phyloP scores from a whole-genome alignment of 2,797 vertebrate species.

The Limosa lapponica region DNA sequence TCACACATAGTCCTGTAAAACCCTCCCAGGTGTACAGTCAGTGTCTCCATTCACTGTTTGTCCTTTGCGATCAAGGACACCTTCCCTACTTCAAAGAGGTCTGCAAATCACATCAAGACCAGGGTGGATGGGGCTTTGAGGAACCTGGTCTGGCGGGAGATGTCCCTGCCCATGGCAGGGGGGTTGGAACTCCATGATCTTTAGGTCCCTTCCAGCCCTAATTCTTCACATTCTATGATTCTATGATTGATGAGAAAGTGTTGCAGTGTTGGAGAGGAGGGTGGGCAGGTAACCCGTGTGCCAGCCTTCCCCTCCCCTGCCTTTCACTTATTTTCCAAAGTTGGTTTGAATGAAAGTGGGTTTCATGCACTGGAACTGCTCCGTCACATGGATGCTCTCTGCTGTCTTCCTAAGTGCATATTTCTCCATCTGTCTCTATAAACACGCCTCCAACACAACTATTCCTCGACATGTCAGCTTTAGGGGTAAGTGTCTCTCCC shows the following conservation, averaged over 20 bases:
- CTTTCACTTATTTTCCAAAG: neutral
- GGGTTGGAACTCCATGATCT: neutral
- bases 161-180: neutral
- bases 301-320: neutral
- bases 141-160: neutral
- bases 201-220: too few species aligned
- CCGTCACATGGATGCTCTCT: fast-evolving
- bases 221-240: neutral
- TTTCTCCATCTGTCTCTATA: neutral
- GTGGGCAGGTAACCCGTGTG: fast-evolving
- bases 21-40: neutral
- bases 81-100: neutral
- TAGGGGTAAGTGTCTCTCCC: neutral
- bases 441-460: neutral
- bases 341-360: neutral
- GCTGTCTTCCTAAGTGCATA: neutral
- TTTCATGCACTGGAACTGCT: neutral
- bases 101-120: neutral
- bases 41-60: neutral
- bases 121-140: neutral
- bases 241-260: neutral
- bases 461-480: fast-evolving
- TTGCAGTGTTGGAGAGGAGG: neutral
- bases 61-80: neutral
- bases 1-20: neutral